Conservation (phyloP, 1,140 invertebrate species). For the Branchinecta lynchi region DNA sequence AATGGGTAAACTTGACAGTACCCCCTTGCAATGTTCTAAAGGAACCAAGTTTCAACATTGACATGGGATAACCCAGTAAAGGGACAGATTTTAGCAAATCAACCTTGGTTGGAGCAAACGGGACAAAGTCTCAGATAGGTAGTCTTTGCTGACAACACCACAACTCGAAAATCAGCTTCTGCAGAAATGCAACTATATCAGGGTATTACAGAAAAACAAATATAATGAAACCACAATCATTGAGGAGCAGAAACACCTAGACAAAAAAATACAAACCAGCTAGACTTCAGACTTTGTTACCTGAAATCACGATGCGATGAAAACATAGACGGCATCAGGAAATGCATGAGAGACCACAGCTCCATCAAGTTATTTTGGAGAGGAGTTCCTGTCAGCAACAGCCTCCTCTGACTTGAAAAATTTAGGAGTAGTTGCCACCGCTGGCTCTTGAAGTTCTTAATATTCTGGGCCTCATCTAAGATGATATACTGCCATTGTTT, state of each 20-base stretch:
- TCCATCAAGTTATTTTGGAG: constrained; percentile 99
- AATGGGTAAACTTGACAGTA: no score
- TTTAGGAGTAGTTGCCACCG: constrained; percentile 94
- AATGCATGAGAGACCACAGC: constrained; percentile 99
- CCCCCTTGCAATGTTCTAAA: no score
- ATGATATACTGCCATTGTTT: constrained; percentile 99
- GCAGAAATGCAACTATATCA: no score
- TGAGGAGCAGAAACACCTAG: not conserved
- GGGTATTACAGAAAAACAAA: not conserved
- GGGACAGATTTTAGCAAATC: no score
- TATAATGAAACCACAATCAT: not conserved
- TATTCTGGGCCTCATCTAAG: constrained; percentile 98
- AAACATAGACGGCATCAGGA: constrained; percentile 98
- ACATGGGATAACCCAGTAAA: no score
- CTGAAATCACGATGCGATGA: constrained; percentile 83
- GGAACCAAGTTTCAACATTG: no score
- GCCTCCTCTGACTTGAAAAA: constrained; percentile 81
- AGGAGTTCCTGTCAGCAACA: constrained; percentile 93
- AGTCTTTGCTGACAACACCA: no score
- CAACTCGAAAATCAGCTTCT: no score
- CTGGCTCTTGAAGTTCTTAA: constrained; percentile 99
- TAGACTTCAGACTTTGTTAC: not conserved
- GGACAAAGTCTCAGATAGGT: no score
- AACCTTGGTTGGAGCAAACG: no score
- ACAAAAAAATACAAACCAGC: not conserved